Evolutionary conservation across 1,140 invertebrate species (phyloP), one percentile per base, ranked within the genome.

Genomic region (Eriosoma lanigerum): DNA sequence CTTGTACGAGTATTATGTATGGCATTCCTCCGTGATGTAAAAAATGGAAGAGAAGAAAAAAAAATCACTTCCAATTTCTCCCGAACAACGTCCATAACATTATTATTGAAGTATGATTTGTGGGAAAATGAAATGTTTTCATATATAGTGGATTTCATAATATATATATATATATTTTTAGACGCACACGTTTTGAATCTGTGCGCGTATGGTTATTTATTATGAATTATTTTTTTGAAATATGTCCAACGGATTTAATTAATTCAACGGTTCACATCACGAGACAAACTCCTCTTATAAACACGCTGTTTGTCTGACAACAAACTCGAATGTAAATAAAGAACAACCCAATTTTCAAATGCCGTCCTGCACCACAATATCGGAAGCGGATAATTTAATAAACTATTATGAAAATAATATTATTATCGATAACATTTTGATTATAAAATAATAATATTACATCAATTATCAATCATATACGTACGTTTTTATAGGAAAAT

Each of bases 201-300:
- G 64, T 46, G 44, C 19, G 32, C 10, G 46, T 48, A 15, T 24
- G 64, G 38, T 68, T 68, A 68, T 68, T 68, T 68, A 68, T 68
- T 21, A 68, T 12, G 38, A 68, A 46, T 68, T 68, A 68, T 68
- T 68, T n/a, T n/a, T 66, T 68, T 46, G 64, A 68, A 68, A 68
- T 46, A 46, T 46, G 64, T 46, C 64, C 64, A 46, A 68, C 64
- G 64, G 13, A 68, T 64, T 64, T 64, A 64, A 38, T 64, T 38
- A 38, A 64, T 64, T 38, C 32, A 64, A 64, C 32, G 15, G 9
- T 48, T 48, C n/a, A 21, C 19, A 26, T 29, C 56, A 60, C 15
- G 17, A 4, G 8, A 4, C 8, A 38, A 4, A 38, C 8, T 19
- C 29, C 9, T 19, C 29, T 3, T 62, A 15, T 29, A 29, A 0